These are phyloP conservation scores for Drosophila serrata DNA, from an alignment of 1,140 invertebrate genomes.

Conservation along the genomic window DNA sequence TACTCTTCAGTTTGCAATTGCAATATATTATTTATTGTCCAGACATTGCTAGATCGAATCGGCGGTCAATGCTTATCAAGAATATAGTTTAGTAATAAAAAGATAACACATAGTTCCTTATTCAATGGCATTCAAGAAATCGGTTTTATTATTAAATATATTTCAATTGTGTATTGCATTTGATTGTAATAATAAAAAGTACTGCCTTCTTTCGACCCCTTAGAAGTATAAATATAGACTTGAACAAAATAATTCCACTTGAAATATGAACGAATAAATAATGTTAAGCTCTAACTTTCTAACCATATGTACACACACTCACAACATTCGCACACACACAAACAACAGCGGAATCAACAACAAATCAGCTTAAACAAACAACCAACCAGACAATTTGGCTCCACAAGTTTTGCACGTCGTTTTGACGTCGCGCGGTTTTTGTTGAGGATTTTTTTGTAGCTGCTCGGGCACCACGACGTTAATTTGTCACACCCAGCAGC, in stretches of 20 bases:
- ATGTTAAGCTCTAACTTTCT: slow-evolving; percentile 57
- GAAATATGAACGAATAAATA: slow-evolving; percentile 43
- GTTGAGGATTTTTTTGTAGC: slow-evolving; percentile 37
- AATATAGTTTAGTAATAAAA: neutral
- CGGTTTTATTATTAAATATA: neutral
- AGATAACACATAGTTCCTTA: neutral
- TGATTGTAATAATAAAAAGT: neutral
- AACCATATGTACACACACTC: slow-evolving; percentile 38
- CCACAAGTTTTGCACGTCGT: slow-evolving; percentile 71
- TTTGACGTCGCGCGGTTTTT: slow-evolving; percentile 43
- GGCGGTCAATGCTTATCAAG: no score
- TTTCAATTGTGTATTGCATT: neutral
- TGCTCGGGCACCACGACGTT: slow-evolving; percentile 51
- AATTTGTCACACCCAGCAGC: slow-evolving; percentile 81
- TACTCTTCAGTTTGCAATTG: no score
- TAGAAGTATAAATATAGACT: slow-evolving; percentile 6
- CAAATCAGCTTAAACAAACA: slow-evolving; percentile 77
- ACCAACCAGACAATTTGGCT: slow-evolving; percentile 81
- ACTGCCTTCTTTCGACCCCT: neutral
- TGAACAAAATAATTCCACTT: slow-evolving; percentile 17
- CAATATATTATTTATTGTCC: no score
- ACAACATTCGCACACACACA: slow-evolving; percentile 29
- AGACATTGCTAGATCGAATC: no score
- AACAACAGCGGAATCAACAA: slow-evolving; percentile 49
- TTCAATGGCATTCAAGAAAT: neutral